Evolutionary conservation across 2,888 invertebrate genomes (phyloP), one percentile per base, ranked within the genome.

Genomic region (Agapostemon virescens): DNA sequence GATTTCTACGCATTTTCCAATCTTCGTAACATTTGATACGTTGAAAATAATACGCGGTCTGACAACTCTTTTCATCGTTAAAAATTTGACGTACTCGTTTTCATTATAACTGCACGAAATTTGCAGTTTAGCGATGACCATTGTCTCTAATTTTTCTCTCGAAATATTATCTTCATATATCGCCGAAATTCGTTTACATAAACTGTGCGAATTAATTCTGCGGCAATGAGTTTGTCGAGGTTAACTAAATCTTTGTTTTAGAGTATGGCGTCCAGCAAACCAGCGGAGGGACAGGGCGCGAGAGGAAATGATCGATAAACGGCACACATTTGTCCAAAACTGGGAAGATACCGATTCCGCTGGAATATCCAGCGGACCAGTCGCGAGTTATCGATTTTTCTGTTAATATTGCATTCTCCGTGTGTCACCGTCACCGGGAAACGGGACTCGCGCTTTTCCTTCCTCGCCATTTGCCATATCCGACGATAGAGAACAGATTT

Each of bases 321-420:
- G 30, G 30, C 20, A 42, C n/a, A 71, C n/a, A 11, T 23, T 42
- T 61, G 26, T 33, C 42, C 20, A 63, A 36, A 71, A 45, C 42
- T 9, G 13, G 17, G 40, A 58, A 38, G 49, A 38, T 52, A 52
- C 40, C 40, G 63, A 69, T 52, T 33, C 23, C 67, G 40, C 42
- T 23, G 33, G 55, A 40, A 36, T 30, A n/a, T 26, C 6, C 67
- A 23, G 17, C 23, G 68, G 42, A 61, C 68, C 42, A 38, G 68
- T n/a, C 38, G 36, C 69, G 38, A 63, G 71, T 42, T 66, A 76
- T 76, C 71, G 76, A 76, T 76, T 52, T 66, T 5, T 20, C 52
- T 63, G 40, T 71, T 61, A 55, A 77, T 61, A 66, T 68, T 52
- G 15, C 68, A 58, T 66, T 76, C 55, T 55, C 49, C 42, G 11